Evolutionary conservation across 1,140 invertebrate genomes (phyloP), one percentile per base, ranked within the genome.

Genomic region (Diprion similis): DNA sequence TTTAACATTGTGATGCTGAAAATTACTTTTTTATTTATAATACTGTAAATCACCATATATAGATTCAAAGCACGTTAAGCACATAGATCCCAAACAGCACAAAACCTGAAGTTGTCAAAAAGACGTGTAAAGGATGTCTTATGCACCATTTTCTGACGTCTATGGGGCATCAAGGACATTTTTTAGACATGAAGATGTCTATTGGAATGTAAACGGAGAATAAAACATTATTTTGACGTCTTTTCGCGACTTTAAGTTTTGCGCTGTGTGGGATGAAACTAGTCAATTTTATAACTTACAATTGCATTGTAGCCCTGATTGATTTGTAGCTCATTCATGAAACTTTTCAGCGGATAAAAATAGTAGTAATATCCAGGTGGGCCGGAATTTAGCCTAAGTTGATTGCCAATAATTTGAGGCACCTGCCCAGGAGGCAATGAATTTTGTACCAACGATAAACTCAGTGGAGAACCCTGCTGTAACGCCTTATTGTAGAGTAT

Each of bases 331-430:
- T 82, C 80, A 46, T 78, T 78, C 71, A 79, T 76, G 46, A 83
- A 79, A 18, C 77, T 79, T 51, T 82, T 83, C 18, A 83, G 10
- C 6, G 82, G 82, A 66, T 81, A 84, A 70, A 80, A 84, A 45
- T 84, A 80, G 67, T 83, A 84, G 18, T 68, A 48, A 73, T 81
- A 78, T 24, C 59, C 64, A 2, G 73, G 69, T 11, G 81, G 79
- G 10, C 71, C 70, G 6, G 78, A 66, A 17, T 79, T 76, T 47
- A 78, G 66, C 66, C 79, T 71, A 46, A 79, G 65, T 46, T 76
- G 78, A 71, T 78, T 80, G 3, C 73, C n/a, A 18, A 15, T 13
- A 59, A 78, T 48, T 48, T 77, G 59, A 15, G 78, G 78, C 10
- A 73, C 2, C 10, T 82, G 76, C 19, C 75, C 76, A 13, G 6